phyloP scores from a whole-genome alignment of 2,113 vertebrate genomes.

The Sander lucioperca region DNA sequence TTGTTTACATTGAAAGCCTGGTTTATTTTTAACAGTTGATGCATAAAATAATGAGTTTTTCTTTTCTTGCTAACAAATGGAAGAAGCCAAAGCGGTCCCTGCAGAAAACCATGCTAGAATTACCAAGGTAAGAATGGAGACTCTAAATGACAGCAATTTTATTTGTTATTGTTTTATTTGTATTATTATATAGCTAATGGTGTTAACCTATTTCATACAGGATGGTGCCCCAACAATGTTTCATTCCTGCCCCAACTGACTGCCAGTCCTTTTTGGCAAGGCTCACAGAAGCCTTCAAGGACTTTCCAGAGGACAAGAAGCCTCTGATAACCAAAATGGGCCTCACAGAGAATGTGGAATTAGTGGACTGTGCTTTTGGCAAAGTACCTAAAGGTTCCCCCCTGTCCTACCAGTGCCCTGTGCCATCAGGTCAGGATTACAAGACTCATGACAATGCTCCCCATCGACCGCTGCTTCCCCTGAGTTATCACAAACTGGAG shows the following conservation, averaged over 20 bases:
- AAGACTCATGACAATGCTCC: constrained; percentile 6
- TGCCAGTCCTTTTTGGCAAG: constrained; percentile 27
- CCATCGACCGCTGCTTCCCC: constrained; percentile 39
- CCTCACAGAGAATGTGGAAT: constrained; percentile 34
- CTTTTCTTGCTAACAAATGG: constrained; percentile 3
- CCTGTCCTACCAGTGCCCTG: constrained; percentile 54
- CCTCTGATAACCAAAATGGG: constrained; percentile 57
- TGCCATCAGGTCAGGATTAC: constrained; percentile 48
- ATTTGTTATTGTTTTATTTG: neutral
- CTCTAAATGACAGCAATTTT: neutral
- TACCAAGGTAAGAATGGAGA: constrained; percentile 53
- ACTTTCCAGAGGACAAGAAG: constrained; percentile 47
- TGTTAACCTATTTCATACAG: constrained; percentile 24
- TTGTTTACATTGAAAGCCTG: neutral
- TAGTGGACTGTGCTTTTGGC: constrained; percentile 54
- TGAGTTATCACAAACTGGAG: neutral
- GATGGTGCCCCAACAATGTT: constrained; percentile 3
- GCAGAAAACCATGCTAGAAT: constrained; percentile 66
- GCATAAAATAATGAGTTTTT: neutral
- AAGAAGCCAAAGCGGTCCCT: neutral
- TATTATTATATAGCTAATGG: neutral
- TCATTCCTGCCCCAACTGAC: neutral
- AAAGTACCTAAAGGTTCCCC: constrained; percentile 57
- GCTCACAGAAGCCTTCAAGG: constrained; percentile 51
- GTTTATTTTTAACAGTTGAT: neutral